phyloP scores from a whole-genome alignment of 2,113 vertebrate species.

The Orientallactaga bullata region DNA sequence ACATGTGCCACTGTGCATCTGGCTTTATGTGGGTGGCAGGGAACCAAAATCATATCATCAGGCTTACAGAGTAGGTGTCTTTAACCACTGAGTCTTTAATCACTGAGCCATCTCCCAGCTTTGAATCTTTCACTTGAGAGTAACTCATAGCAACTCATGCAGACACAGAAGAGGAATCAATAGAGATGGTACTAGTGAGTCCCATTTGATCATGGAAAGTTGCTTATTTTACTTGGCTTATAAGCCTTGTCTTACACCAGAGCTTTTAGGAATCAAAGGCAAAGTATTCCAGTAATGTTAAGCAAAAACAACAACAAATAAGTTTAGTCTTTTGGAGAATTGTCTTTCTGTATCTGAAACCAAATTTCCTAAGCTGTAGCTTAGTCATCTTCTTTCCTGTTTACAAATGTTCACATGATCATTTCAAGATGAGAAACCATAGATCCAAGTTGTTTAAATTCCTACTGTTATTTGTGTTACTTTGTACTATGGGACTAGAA shows the following conservation, averaged over 20 bases:
- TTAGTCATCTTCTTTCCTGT: background rate
- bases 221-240: background rate
- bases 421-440: background rate
- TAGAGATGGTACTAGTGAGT: background rate
- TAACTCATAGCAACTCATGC: background rate
- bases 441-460: background rate
- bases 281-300: background rate
- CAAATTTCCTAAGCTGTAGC: background rate
- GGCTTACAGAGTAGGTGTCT: too few relatives aligned
- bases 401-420: background rate
- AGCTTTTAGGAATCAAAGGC: background rate
- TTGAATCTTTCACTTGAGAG: background rate
- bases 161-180: background rate
- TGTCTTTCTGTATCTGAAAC: background rate
- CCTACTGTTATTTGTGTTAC: slow-evolving; percentile 15
- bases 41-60: too few relatives aligned
- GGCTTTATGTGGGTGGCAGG: too few relatives aligned
- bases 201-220: background rate
- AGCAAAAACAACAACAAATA: background rate
- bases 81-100: too few relatives aligned
- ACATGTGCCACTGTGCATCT: too few relatives aligned
- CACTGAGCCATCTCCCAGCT: background rate
- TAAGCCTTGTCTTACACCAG: background rate
- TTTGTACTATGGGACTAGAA: slow-evolving; percentile 2
- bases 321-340: background rate